phyloP scores from a whole-genome alignment of 2,797 vertebrate genomes.

The Chloroceryle amazona region DNA sequence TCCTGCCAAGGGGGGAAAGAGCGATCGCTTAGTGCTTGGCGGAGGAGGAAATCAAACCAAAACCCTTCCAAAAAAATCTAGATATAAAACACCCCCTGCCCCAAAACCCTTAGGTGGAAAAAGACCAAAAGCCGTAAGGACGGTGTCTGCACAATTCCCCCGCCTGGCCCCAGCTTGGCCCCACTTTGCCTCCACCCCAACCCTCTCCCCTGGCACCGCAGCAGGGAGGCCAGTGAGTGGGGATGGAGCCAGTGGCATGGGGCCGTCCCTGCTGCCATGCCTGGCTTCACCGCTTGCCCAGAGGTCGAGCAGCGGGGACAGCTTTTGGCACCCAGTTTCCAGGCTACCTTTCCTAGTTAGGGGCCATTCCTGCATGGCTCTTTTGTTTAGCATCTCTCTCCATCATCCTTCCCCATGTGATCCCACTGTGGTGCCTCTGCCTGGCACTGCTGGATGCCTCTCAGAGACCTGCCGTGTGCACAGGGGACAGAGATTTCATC shows the following conservation, averaged over 20 bases:
- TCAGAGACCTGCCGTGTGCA: rapidly evolving
- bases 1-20: constrained; percentile 76
- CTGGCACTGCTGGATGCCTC: rapidly evolving
- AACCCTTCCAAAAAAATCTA: constrained; percentile 40
- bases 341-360: not conserved
- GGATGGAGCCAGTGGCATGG: rapidly evolving
- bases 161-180: not conserved
- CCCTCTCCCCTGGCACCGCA: not conserved
- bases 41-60: constrained; percentile 72
- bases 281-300: not conserved
- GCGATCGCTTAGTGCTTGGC: constrained; percentile 65
- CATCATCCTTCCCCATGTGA: not conserved
- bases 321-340: not conserved
- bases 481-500: rapidly evolving
- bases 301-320: not conserved
- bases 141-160: not conserved
- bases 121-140: constrained; percentile 15
- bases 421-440: rapidly evolving
- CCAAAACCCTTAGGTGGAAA: constrained; percentile 39
- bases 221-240: not conserved
- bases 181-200: not conserved
- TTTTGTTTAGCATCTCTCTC: rapidly evolving
- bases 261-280: rapidly evolving
- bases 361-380: rapidly evolving
- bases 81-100: constrained; percentile 58